Evolutionary conservation across 1,140 invertebrate genomes (phyloP), one percentile per base, ranked within the genome.

Genomic region (Arion vulgaris): DNA sequence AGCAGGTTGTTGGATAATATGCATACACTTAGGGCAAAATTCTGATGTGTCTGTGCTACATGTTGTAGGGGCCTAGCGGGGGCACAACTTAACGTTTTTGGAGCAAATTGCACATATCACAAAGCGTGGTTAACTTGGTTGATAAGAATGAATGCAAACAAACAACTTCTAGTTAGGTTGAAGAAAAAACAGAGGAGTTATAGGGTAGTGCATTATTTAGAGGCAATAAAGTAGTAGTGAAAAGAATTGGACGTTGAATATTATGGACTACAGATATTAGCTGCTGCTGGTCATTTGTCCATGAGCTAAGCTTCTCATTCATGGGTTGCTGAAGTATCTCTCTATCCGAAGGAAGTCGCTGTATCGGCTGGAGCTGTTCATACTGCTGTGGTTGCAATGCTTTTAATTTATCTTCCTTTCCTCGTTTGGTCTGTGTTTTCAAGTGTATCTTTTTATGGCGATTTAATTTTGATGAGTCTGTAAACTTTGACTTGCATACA

Each of bases 401-500:
- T 39, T 39, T 17, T 72, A 15, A n/a, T 32, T 34, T 41, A 5
- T 73, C 41, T 41, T 1, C 7, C 36, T 41, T 45, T 13, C n/a
- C 38, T 26, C n/a, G 38, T 39, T 39, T 39, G 0, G 23, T 26
- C 26, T 73, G 71, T 26, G 36, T 1, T 0, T 97, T 83, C 1
- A 66, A 69, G 38, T 71, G 78, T 28, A 80, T 71, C 34, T 78
- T 77, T 45, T 49, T 83, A n/a, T 83, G 81, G 32, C 68, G n/a
- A n/a, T 66, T 71, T 26, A 77, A 74, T 28, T 75, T 71, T 34
- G 57, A 71, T 17, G 53, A 51, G 28, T 77, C 57, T 5, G 74
- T 78, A 32, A 83, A 83, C 23, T 71, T 75, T n/a, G 68, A 41
- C 19, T 49, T 45, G 38, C 97, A 98, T 0, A 95, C 95, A 79